phyloP scores from a whole-genome alignment of 2,113 vertebrate species.

The Tupaia tana region DNA sequence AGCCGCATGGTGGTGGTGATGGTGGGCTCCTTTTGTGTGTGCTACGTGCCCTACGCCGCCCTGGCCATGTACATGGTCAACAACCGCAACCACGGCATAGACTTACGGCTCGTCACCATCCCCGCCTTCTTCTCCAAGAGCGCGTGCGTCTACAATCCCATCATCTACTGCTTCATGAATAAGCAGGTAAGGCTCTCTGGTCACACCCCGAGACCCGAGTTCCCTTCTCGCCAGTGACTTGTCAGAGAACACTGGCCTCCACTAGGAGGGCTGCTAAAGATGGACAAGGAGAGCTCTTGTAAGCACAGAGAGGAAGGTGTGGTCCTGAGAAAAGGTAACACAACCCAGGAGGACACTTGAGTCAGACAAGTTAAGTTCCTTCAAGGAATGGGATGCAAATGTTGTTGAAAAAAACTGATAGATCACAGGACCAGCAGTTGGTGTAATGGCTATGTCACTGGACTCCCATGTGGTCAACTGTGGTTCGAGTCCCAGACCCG shows the following conservation, averaged over 20 bases:
- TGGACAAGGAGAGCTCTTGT: background rate
- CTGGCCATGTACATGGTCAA: slow-evolving; percentile 88
- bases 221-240: background rate
- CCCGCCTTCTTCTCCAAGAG: slow-evolving; percentile 93
- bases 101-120: slow-evolving; percentile 89
- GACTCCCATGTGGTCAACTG: too few relatives aligned
- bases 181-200: slow-evolving; percentile 87
- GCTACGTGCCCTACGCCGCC: slow-evolving; percentile 88
- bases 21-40: slow-evolving; percentile 89
- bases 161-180: slow-evolving; percentile 94
- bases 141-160: slow-evolving; percentile 90
- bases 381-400: background rate
- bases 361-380: background rate
- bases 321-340: background rate
- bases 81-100: slow-evolving; percentile 83
- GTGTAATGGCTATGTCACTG: too few relatives aligned
- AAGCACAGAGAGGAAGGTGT: background rate
- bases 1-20: slow-evolving; percentile 91
- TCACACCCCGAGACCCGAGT: background rate
- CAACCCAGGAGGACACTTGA: background rate
- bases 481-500: too few relatives aligned
- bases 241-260: background rate
- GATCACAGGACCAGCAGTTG: too few relatives aligned
- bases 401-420: too few relatives aligned
- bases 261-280: background rate